These are phyloP conservation scores for Octomys mimax DNA, from an alignment of 2,797 vertebrate genomes.

Conservation along the genomic window DNA sequence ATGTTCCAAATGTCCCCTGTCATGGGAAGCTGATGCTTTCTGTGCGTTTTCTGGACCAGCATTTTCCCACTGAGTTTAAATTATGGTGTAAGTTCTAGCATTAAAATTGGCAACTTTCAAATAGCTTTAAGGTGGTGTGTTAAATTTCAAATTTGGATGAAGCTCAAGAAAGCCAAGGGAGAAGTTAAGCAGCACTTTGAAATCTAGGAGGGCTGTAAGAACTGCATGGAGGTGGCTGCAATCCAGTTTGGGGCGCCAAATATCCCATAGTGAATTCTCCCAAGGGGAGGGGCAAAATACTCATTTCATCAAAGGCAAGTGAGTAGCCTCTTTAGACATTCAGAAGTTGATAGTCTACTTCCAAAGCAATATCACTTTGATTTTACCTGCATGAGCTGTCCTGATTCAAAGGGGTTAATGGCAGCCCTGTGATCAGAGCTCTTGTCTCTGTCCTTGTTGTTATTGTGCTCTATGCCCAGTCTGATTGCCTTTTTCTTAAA, in stretches of 20 bases:
- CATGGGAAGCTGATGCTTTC: background rate
- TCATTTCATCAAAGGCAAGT: constrained; percentile 58
- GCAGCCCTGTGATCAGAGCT: background rate
- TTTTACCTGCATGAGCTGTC: background rate
- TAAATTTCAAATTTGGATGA: constrained; percentile 66
- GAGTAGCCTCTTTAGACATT: constrained; percentile 41
- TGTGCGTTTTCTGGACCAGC: constrained; percentile 46
- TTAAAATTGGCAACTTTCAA: constrained; percentile 58
- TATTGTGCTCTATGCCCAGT: background rate
- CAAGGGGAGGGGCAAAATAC: constrained; percentile 4
- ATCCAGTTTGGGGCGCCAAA: constrained; percentile 39
- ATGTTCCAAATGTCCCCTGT: background rate
- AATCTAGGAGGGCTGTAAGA: constrained; percentile 59
- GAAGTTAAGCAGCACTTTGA: constrained; percentile 58
- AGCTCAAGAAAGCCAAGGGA: constrained; percentile 11
- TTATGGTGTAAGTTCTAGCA: constrained; percentile 29
- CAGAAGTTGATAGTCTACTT: constrained; percentile 48
- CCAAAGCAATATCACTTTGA: background rate
- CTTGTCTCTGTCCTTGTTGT: constrained; percentile 5
- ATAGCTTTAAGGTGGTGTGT: constrained; percentile 63
- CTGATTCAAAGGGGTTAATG: constrained; percentile 22
- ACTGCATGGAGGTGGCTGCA: constrained; percentile 42
- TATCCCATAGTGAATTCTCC: constrained; percentile 37
- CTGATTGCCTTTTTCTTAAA: constrained; percentile 38
- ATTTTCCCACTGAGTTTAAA: constrained; percentile 60